Evolutionary conservation across 1,140 invertebrate genomes (phyloP), one percentile per base, ranked within the genome.

Genomic region (Drosophila parabipectinata): DNA sequence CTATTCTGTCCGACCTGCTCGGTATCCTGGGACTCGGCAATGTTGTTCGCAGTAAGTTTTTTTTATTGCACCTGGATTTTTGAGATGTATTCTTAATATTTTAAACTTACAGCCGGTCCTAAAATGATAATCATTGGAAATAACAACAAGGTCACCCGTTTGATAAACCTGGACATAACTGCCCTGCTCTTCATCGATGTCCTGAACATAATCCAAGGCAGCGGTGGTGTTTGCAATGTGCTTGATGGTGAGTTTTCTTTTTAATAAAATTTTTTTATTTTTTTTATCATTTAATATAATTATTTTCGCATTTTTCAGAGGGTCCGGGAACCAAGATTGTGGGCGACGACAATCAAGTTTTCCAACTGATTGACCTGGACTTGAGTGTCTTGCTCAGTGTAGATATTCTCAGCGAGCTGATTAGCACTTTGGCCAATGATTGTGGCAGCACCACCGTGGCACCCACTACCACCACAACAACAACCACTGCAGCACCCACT

Each of bases 71-170:
- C 21, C 21, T 41, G 10, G 0, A 9, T n/a, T 1, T 10, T 37
- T 37, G 34, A 2, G 1, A 14, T 39, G 18, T 41, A 56, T 24
- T 1, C 0, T 8, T 10, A 1, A 0, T 6, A n/a, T 34, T 0
- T 18, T 4, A 7, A 4, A 9, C 21, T 48, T 56, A 4, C 34
- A 87, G 82, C 50, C 18, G 58, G 64, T 34, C 55, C 73, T 8
- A 64, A 63, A n/a, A 58, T 73, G 44, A 67, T 85, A 6, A 44
- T 85, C n/a, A 9, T 87, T 5, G 82, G 74, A 0, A 10, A 85
- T 30, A 67, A 81, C 4, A 87, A 78, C 21, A 52, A 30, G 2
- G 57, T 87, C 5, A 32, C 58, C 0, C 71, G 67, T 32, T 28
- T 76, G 52, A 50, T 76, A 4, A 76, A 76, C 9, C 3, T 76